Base-by-base conservation (phyloP, 2,797 vertebrate genomes). In the Rallus crepitans region DNA sequence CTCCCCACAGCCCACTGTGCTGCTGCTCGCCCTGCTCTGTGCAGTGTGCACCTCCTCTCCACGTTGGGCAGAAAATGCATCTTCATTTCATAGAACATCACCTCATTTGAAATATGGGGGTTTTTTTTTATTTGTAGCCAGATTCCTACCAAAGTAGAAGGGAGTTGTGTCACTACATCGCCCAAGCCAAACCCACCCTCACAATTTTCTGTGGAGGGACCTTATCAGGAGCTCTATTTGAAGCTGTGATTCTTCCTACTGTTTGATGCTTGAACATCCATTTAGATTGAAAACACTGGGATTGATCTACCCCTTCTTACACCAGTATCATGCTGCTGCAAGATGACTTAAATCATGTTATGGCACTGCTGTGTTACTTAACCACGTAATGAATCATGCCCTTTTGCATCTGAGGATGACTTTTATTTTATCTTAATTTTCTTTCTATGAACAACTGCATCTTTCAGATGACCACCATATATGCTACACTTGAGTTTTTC, bases 261-360 rank as follows among this genome's bases (percentile, higher is more conserved):
- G 15, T 35, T 59, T 33, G 53, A 21, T 55, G 53, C 68, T 30
- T 18, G n/a, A 61, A 61, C 63, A 45, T 25, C 72, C 30, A 17
- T 33, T 71, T 24, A 28, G 71, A 33, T 12, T 15, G 25, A 24
- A 55, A 78, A 10, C 65, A 21, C 5, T 6, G 69, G 37, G 4
- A 56, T 96, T 79, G 59, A 70, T 91, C 88, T 52, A 72, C 70
- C 55, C 47, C 53, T 52, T 37, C 57, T 96, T 72, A 39, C 72
- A 50, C 50, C 84, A 55, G 52, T 30, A 5, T 72, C 50, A 2
- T 11, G 57, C 57, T 88, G 65, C 79, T 90, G 79, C 81, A 77
- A n/a, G 65, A 68, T 82, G 80, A 81, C 76, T 90, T 68, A 14
- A 71, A 3, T 2, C 2, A 31, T 6, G 47, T 31, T 61, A 21